Evolutionary conservation across 2,113 vertebrate species (phyloP), one percentile per base, ranked within the genome.

Genomic region (Columbina picui): DNA sequence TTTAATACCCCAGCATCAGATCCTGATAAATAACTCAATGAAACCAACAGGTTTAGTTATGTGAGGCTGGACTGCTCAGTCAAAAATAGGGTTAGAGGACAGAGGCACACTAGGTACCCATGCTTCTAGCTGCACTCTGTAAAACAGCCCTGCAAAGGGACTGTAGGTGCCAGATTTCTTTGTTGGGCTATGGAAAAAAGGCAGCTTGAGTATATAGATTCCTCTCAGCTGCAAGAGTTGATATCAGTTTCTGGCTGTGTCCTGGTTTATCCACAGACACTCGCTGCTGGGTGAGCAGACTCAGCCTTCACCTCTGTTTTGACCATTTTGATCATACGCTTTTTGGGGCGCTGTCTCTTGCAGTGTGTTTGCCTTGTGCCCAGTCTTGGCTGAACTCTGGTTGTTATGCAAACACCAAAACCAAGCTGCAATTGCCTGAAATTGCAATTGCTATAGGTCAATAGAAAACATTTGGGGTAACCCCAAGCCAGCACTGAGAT

Each of bases 201-300:
- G 13, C 9, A 3, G 18, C 7, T 17, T 18, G 32, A 30, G 64
- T 10, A 27, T 3, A 0, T 7, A 32, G 23, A 7, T 12, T 25
- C 34, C 59, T 55, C 64, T 36, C n/a, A 49, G 57, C n/a, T 87
- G 13, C 3, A 29, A 30, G 56, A 39, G 27, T 0, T 63, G 12
- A 14, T 27, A 12, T 0, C 25, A 19, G 7, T 52, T 38, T 47
- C 53, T 60, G 80, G 8, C 34, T 39, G 12, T 30, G 74, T 67
- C 4, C 30, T 36, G 45, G 20, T 38, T 82, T 36, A 16, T 8
- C 49, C 61, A 50, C 49, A 50, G 30, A 20, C 26, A 9, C 52
- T 55, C 7, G 1, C n/a, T 52, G 57, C 11, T 61, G 5, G 2
- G 1, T 9, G 1, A 1, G 2, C 52, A 69, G 20, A 4, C 5